Percentiles rank a stretch among this genome's conserved stretches.
Conservation (phyloP, 2,113 vertebrate genomes). For the Salvelinus sp. region DNA sequence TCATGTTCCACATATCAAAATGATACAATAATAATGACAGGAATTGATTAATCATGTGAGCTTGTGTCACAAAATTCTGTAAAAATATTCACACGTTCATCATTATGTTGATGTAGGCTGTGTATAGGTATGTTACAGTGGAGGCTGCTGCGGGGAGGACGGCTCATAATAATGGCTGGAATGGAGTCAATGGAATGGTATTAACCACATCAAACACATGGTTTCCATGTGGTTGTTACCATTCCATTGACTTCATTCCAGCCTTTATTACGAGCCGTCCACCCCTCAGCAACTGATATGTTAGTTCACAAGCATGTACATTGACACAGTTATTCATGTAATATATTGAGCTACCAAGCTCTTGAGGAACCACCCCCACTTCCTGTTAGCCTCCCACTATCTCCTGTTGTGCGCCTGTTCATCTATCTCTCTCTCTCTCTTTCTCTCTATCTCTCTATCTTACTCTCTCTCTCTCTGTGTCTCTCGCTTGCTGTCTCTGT, state of each 20-base stretch:
- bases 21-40: background rate
- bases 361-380: slow-evolving; percentile 9
- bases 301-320: no score
- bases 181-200: no score
- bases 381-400: background rate
- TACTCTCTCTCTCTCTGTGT: background rate
- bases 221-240: no score
- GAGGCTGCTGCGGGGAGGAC: no score
- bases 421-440: background rate
- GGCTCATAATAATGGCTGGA: no score
- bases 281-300: no score
- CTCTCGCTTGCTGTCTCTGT: background rate
- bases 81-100: background rate
- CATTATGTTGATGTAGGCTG: background rate
- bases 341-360: no score
- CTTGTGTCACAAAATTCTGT: background rate
- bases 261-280: no score
- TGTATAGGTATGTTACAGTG: background rate
- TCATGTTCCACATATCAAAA: background rate
- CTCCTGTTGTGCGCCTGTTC: background rate
- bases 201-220: no score
- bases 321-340: no score
- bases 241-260: no score
- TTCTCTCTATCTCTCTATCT: background rate
- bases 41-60: no score